Percentiles rank a stretch among this genome's conserved stretches.
Evolutionary conservation across 2,797 vertebrate species (phyloP).

Genomic region (Garrulus glandarius): DNA sequence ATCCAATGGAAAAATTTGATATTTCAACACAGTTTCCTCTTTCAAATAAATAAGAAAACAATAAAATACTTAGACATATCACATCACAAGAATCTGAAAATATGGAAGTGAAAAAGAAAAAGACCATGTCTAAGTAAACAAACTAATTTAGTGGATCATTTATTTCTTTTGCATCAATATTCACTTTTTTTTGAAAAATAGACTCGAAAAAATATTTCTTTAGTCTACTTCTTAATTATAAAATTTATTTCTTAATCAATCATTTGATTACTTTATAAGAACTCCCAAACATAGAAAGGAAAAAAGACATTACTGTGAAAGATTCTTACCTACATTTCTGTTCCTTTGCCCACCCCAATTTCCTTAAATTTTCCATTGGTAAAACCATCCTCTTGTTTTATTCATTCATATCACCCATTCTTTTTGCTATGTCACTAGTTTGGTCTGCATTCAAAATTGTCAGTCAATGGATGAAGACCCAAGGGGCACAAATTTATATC

Average conservation of each 20-base stretch:
- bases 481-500: neutral
- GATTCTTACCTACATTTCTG: neutral
- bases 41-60: neutral
- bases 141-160: neutral
- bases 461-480: neutral
- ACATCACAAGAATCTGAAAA: neutral
- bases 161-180: neutral
- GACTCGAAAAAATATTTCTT: neutral
- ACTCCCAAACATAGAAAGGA: neutral
- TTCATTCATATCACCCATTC: neutral
- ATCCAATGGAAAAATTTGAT: neutral
- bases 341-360: neutral
- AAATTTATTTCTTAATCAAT: neutral
- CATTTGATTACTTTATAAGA: neutral
- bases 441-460: neutral
- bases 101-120: neutral
- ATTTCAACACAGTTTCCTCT: neutral
- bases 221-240: neutral
- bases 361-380: neutral
- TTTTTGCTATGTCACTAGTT: neutral
- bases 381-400: neutral
- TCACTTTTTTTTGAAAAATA: neutral
- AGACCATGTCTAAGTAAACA: neutral
- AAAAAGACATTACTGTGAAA: neutral
- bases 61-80: neutral